Percentiles rank a stretch among this genome's conserved stretches.
Evolutionary conservation across 2,888 invertebrate genomes (phyloP).

Genomic region (Sipunculus nudus): DNA sequence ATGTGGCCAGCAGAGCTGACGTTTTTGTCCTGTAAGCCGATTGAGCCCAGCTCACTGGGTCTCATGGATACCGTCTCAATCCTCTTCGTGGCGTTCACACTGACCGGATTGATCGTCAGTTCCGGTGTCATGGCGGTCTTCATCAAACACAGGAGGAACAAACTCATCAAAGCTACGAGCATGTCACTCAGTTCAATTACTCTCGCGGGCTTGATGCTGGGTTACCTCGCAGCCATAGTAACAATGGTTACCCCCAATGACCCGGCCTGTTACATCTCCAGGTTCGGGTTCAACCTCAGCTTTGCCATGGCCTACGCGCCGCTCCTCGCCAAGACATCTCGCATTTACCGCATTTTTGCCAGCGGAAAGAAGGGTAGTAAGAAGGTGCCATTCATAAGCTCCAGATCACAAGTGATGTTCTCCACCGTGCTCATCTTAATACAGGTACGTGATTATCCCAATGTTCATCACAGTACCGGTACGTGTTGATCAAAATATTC

Average conservation of each 20-base stretch:
- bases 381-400: conserved; percentile 36
- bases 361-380: conserved; percentile 14
- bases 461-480: too few relatives aligned
- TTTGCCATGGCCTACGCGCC: conserved; percentile 43
- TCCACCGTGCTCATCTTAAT: conserved; percentile 26
- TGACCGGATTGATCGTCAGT: conserved; percentile 20
- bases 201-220: conserved; percentile 35
- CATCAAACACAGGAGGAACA: conserved; percentile 28
- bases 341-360: conserved; percentile 23
- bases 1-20: conserved; percentile 39
- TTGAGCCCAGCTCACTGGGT: conserved; percentile 18
- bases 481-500: too few relatives aligned
- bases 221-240: conserved; percentile 32
- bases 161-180: conserved; percentile 46
- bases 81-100: conserved; percentile 11
- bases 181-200: conserved; percentile 35
- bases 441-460: conserved; percentile 42
- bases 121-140: conserved; percentile 24
- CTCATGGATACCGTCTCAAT: conserved; percentile 9
- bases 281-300: conserved; percentile 42
- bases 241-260: conserved; percentile 29
- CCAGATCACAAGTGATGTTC: conserved; percentile 38
- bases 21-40: conserved; percentile 17
- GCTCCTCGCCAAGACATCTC: conserved; percentile 28
- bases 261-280: conserved; percentile 31